Percentiles rank a stretch among this genome's conserved stretches.
phyloP scores from a whole-genome alignment of 1,140 invertebrate species.

The Cydia strobilella region DNA sequence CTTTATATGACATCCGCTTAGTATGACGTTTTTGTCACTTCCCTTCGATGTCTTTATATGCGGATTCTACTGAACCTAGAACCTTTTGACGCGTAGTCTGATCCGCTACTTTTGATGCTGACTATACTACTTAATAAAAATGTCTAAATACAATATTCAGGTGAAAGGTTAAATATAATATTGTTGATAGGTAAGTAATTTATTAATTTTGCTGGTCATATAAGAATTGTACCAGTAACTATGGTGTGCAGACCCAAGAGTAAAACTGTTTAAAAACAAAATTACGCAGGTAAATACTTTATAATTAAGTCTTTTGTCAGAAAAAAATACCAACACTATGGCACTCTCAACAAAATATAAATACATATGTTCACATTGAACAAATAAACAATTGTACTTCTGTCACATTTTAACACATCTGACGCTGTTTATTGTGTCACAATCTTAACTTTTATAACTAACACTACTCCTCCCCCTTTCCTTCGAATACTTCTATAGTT shows the following conservation, averaged over 20 bases:
- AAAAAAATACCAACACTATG: neutral
- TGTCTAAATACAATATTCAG: too few species aligned
- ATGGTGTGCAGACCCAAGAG: neutral
- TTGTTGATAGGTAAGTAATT: too few species aligned
- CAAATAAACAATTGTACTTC: constrained; percentile 7
- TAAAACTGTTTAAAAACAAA: neutral
- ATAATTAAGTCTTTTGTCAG: neutral
- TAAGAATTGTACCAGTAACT: too few species aligned
- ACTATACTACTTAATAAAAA: too few species aligned
- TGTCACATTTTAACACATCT: constrained; percentile 4
- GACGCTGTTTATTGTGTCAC: constrained; percentile 66
- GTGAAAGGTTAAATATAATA: too few species aligned
- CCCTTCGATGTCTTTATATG: too few species aligned
- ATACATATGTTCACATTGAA: neutral
- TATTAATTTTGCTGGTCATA: too few species aligned
- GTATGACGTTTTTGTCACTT: too few species aligned
- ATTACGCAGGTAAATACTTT: neutral
- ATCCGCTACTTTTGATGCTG: too few species aligned
- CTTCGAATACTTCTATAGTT: neutral
- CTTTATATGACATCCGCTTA: too few species aligned
- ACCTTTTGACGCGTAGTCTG: too few species aligned
- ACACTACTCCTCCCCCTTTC: constrained; percentile 38
- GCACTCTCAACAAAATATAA: neutral
- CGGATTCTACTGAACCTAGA: too few species aligned
- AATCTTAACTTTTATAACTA: constrained; percentile 45